Base-by-base conservation (phyloP, 2,797 vertebrate genomes). In the Helarctos malayanus region DNA sequence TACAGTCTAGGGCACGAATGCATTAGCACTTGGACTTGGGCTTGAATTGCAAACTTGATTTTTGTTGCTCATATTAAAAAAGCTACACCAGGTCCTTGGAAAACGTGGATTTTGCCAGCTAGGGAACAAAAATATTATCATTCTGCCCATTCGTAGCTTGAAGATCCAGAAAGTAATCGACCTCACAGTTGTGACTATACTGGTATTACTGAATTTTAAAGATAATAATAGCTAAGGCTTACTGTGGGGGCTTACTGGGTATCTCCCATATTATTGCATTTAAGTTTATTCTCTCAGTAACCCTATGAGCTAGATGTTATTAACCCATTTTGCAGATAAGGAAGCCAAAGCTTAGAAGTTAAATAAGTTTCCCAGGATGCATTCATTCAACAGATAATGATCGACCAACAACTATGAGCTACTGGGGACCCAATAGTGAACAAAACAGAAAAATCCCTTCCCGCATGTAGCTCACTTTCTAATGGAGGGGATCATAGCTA, bases 1-100 rank as follows among this genome's bases (percentile, higher is more conserved):
- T 57, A 59, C 90, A 76, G 73, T 98, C 92, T 94, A 89, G 94
- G 96, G 32, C 97, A 83, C 10, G 78, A 65, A 96, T 91, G 76
- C 95, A 94, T 97, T 97, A 97, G 85, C 94, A 63, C 95, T 91
- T 94, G 95, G 97, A 97, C 94, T 95, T 69, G 35, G 79, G 69
- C 88, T 97, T 97, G 95, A 97, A 98, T 96, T 93, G 97, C 96
- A 97, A 89, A 97, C 97, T 73, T 91, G 85, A 95, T 91, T 96
- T 96, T 96, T 97, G 94, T 95, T 97, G 95, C 97, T 95, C 90
- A 81, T 88, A 89, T 97, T 94, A 59, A 71, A 95, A 91, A 97
- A 97, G 52, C 89, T 91, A 65, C 23, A 63, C 76, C 96, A 95
- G 90, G 93, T 96, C 96, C 97, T 94, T 97, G 92, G 92, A 92